Evolutionary conservation across 2,113 vertebrate species (phyloP), one percentile per base, ranked within the genome.

Genomic region (Limnothrissa miodon): DNA sequence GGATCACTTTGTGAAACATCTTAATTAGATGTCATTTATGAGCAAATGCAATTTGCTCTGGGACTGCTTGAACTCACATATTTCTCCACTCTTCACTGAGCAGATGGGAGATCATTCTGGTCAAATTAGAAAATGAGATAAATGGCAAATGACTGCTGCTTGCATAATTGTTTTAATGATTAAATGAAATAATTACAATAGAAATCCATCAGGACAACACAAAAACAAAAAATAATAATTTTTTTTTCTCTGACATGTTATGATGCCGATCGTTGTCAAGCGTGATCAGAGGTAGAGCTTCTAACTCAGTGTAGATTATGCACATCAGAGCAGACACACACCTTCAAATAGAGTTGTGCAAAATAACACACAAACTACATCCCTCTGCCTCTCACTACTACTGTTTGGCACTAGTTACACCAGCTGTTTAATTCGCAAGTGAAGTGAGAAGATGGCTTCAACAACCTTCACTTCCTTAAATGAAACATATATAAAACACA

Each of bases 21-120:
- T 87, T 83, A 89, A 87, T 90, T 89, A 87, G 87, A 84, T 82
- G 87, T 88, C 45, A 85, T 80, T 88, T 89, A 87, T 25, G 79
- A 46, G 51, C 79, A 88, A 89, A 90, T 87, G 84, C 78, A 89
- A 87, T 89, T 86, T 83, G 44, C 46, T 83, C 48, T 33, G 51
- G 83, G 78, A 85, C 78, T 19, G 74, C 33, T 74, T 29, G 36
- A 74, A 78, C 78, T 78, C 59, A 45, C 81, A 83, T 81, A 11
- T 84, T 62, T 78, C 83, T 80, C 44, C 78, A 2, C n/a, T 82
- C 80, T 59, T 53, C 46, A 42, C 39, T 19, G 33, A n/a, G 80
- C 53, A 82, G 56, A 81, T 45, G 51, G 78, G 83, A 82, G 42
- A 74, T 78, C 17, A 59, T 81, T 85, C 80, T 78, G 79, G 78